Conservation (phyloP, 2,113 vertebrate genomes). For the Calypte anna region DNA sequence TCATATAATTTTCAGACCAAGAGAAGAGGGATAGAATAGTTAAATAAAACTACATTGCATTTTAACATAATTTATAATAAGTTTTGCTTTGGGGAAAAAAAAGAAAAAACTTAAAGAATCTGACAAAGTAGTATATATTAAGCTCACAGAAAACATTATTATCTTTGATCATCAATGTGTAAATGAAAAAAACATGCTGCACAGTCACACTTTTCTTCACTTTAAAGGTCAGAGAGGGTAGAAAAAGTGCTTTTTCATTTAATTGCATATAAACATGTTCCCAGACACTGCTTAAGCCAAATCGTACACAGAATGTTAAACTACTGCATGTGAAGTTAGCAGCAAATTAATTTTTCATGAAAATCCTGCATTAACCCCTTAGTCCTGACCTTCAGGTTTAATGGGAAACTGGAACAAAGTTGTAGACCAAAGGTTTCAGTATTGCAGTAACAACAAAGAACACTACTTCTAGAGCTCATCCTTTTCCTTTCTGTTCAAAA, state of each 20-base stretch:
- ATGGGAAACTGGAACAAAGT: conserved; percentile 21
- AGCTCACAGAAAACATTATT: conserved; percentile 5
- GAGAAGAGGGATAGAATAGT: background rate
- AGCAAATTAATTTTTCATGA: conserved; percentile 67
- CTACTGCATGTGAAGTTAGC: conserved; percentile 44
- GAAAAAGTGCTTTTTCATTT: conserved; percentile 48
- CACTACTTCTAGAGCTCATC: background rate
- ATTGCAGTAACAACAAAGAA: background rate
- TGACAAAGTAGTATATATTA: background rate
- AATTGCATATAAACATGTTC: conserved; percentile 66
- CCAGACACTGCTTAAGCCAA: conserved; percentile 55
- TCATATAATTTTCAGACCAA: background rate
- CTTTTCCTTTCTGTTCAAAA: background rate
- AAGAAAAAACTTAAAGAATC: background rate
- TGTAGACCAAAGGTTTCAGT: background rate
- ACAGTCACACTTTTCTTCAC: conserved; percentile 39
- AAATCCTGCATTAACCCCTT: conserved; percentile 45
- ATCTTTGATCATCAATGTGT: conserved; percentile 16
- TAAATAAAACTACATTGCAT: background rate
- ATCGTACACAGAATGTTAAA: conserved; percentile 35
- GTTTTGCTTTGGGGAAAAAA: background rate
- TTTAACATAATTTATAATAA: background rate
- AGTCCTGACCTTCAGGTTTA: conserved; percentile 51
- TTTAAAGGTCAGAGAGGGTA: conserved; percentile 47
- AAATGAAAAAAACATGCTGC: background rate